phyloP scores from a whole-genome alignment of 2,113 vertebrate species.

The Delphinus delphis region DNA sequence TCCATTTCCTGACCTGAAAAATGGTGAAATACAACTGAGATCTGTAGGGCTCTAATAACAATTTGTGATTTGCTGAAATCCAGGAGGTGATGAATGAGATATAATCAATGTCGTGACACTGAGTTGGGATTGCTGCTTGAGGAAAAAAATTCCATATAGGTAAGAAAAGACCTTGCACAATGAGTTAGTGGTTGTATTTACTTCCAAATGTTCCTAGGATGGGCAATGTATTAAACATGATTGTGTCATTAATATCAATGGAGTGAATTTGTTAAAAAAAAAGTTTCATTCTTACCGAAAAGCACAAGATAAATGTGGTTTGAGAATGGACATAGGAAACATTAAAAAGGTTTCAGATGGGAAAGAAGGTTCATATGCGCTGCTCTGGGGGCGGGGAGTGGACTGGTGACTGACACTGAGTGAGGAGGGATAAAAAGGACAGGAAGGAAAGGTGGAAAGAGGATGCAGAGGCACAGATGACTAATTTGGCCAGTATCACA shows the following conservation, averaged over 20 bases:
- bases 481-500: background rate
- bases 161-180: background rate
- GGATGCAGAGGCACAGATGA: background rate
- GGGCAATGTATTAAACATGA: background rate
- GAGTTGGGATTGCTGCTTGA: background rate
- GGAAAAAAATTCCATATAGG: background rate
- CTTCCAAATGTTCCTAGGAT: background rate
- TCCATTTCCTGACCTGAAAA: conserved; percentile 35
- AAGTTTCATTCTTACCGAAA: background rate
- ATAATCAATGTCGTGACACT: background rate
- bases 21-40: background rate
- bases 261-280: background rate
- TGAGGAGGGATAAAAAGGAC: background rate
- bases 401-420: background rate
- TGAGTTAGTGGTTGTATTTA: background rate
- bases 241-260: background rate
- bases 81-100: background rate
- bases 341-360: background rate
- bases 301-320: background rate
- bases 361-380: background rate
- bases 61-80: conserved; percentile 19
- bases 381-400: background rate
- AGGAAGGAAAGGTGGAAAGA: background rate
- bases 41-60: background rate
- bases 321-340: background rate